Evolutionary conservation across 2,113 vertebrate genomes (phyloP).

Genomic region (Elachura formosa): DNA sequence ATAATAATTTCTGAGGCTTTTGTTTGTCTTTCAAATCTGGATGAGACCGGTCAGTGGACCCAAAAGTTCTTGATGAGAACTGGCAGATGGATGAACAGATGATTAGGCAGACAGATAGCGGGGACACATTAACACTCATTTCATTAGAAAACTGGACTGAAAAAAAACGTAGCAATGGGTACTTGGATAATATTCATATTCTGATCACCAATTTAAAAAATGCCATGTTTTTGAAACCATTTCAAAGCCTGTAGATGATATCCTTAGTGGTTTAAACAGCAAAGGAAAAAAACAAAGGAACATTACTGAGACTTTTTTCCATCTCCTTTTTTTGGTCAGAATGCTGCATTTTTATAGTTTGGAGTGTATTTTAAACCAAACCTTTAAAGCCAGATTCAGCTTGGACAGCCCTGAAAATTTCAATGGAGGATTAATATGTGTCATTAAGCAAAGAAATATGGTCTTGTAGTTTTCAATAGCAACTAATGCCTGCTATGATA

Average conservation of each 20-base stretch:
- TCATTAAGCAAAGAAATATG: constrained; percentile 42
- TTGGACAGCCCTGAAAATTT: neutral
- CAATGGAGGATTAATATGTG: constrained; percentile 3
- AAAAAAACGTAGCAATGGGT: neutral
- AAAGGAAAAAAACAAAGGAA: neutral
- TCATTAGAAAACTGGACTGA: constrained; percentile 16
- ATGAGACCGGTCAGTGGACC: neutral
- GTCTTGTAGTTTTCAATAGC: constrained; percentile 18
- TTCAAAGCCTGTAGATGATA: neutral
- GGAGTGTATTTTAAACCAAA: neutral
- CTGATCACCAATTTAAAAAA: neutral
- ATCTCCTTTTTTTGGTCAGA: neutral
- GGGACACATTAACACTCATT: neutral
- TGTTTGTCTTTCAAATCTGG: neutral
- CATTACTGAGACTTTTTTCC: neutral
- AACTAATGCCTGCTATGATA: constrained; percentile 17
- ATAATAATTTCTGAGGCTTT: neutral
- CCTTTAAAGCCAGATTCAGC: neutral
- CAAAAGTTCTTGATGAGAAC: neutral
- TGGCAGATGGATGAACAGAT: constrained; percentile 23
- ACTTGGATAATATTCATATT: neutral
- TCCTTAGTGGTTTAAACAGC: neutral
- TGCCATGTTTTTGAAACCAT: neutral
- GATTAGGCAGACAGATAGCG: constrained; percentile 5
- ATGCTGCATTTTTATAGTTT: neutral